These are phyloP conservation scores for Nomada lathburiana DNA, from an alignment of 2,888 invertebrate genomes.

Conservation along the genomic window DNA sequence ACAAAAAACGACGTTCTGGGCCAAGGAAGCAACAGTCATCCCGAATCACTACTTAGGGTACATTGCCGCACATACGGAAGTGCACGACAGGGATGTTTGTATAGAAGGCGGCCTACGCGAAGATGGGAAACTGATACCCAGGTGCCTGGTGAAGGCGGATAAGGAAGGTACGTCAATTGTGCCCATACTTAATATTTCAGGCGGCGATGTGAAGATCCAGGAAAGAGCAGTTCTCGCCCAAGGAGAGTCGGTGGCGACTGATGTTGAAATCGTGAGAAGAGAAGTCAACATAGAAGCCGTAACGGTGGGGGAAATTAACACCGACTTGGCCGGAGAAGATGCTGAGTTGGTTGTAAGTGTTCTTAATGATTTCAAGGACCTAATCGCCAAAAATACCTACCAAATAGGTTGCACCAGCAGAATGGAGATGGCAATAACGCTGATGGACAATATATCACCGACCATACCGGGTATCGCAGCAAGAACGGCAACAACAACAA, in stretches of 20 bases:
- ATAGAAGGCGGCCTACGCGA: neutral
- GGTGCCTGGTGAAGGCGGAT: neutral
- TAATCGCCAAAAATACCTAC: neutral
- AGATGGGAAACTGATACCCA: conserved; percentile 1
- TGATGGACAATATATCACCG: neutral
- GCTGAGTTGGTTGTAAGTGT: neutral
- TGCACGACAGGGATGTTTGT: neutral
- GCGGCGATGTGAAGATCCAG: neutral
- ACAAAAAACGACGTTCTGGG: neutral
- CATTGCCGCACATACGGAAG: neutral
- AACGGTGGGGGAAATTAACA: neutral
- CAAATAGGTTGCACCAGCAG: conserved; percentile 1
- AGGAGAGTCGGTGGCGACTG: neutral
- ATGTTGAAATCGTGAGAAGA: neutral
- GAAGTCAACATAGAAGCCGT: neutral
- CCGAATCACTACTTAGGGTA: neutral
- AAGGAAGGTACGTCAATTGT: neutral
- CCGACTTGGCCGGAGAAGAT: neutral
- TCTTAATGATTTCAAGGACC: neutral
- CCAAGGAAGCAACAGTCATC: neutral
- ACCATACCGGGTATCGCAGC: neutral
- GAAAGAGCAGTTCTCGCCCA: neutral
- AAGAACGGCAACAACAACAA: neutral
- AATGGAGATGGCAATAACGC: conserved; percentile 2
- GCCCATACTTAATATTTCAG: neutral